phyloP scores from a whole-genome alignment of 2,113 vertebrate species.

The Hassar affinis region DNA sequence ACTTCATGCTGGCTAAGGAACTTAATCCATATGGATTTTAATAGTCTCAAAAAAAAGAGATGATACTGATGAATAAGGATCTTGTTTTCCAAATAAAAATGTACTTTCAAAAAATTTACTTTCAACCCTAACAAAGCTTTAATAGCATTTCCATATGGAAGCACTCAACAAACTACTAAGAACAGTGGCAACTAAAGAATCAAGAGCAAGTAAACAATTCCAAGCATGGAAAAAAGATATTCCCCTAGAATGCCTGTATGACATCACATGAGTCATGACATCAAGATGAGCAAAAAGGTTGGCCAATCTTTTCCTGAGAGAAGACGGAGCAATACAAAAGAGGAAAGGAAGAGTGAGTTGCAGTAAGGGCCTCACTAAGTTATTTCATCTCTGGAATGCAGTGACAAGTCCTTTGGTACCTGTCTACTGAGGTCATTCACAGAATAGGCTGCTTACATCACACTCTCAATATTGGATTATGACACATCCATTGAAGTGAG shows the following conservation, averaged over 20 bases:
- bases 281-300: not conserved
- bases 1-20: constrained; percentile 18
- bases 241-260: not conserved
- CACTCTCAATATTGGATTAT: constrained; percentile 23
- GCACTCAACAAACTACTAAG: not conserved
- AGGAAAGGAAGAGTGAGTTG: not conserved
- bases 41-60: not conserved
- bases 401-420: constrained; percentile 44
- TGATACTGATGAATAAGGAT: not conserved
- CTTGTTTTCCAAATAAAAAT: not conserved
- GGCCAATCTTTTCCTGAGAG: not conserved
- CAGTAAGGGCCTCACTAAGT: constrained; percentile 35
- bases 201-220: not conserved
- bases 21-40: constrained; percentile 7
- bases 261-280: constrained; percentile 3
- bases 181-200: not conserved
- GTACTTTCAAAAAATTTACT: not conserved
- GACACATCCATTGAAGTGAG: constrained; percentile 28
- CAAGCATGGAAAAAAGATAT: not conserved
- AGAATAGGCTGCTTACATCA: constrained; percentile 54
- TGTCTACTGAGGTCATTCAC: constrained; percentile 55
- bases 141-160: not conserved
- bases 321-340: constrained; percentile 1
- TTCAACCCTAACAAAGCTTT: not conserved
- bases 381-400: constrained; percentile 50